Base-by-base conservation (phyloP, 92 coral and sea anemone species). In the Umimayanthus chanpuru region DNA sequence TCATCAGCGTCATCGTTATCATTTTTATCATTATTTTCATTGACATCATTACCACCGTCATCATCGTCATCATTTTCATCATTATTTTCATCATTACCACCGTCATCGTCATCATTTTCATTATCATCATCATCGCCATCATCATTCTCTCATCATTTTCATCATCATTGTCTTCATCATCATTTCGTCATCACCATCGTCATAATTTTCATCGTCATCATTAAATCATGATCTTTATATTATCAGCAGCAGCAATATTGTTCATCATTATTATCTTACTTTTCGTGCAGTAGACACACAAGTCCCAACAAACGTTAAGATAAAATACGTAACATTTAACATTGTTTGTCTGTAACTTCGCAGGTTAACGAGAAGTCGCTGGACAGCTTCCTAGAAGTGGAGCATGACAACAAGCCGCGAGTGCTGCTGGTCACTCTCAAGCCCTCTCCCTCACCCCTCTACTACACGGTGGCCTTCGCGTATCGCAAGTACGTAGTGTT, bases 371-470 rank as follows among this genome's bases (percentile, higher is more conserved):
- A 26, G 58, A 74, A 82, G 36, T 88, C 81, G 53, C 50, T 79
- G 2, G 93, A 93, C 64, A 41, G 89, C 30, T 94, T 96, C 76
- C 89, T 94, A 66, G 85, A 89, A 29, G 91, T 91, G 16, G 88
- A 93, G 81, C 86, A 66, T 14, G 91, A 88, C 53, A 97, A 97
- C 93, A 97, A 92, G 81, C 99, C 99, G 4, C 85, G 95, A 41
- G 96, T 94, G 30, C 58, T 96, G 38, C 95, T 97, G 58, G 91
- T 97, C 82, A 92, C 98, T 16, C 93, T 94, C 81, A 97, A 95
- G 89, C 78, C 91, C 16, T 80, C 87, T 15, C 93, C 98, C 12
- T 93, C 98, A 53, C 88, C 94, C 21, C 93, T 95, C 12, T 91
- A 95, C 85, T 91, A 93, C 68, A 88, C 94, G 18, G 98, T 97